Conservation (phyloP, 2,888 invertebrate genomes). For the Beris chalybata region DNA sequence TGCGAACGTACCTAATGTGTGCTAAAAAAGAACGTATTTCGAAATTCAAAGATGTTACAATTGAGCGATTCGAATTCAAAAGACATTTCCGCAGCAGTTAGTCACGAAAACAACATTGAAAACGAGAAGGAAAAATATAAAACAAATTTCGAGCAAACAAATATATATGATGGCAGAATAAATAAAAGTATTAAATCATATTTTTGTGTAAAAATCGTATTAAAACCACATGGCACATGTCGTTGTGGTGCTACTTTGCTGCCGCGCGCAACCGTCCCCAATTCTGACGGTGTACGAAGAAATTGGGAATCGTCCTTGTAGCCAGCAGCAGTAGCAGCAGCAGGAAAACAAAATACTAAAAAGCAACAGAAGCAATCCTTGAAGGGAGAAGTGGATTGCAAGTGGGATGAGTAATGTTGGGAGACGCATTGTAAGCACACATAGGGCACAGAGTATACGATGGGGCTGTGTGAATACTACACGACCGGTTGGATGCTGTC, state of each 20-base stretch:
- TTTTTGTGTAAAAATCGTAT: conserved; percentile 43
- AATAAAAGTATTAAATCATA: conserved; percentile 43
- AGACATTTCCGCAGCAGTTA: conserved; percentile 31
- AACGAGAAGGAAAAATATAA: conserved; percentile 8
- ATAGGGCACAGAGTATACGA: neutral
- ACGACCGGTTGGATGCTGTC: conserved; percentile 25
- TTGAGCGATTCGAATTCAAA: conserved; percentile 37
- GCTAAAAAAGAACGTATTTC: conserved; percentile 1
- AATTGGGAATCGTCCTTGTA: conserved; percentile 34
- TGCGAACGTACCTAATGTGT: neutral
- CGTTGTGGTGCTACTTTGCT: conserved; percentile 36
- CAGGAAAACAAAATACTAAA: conserved; percentile 36
- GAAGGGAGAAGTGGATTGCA: conserved; percentile 15
- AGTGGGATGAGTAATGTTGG: conserved; percentile 23
- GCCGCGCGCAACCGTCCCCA: conserved; percentile 24
- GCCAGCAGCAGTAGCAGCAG: neutral
- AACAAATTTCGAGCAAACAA: conserved; percentile 27
- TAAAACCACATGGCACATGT: conserved; percentile 43
- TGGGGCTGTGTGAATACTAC: neutral
- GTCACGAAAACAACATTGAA: conserved; percentile 29
- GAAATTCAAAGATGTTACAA: conserved; percentile 26
- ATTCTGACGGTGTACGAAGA: conserved; percentile 20
- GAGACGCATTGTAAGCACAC: conserved; percentile 24
- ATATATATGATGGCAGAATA: conserved; percentile 38
- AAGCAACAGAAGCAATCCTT: conserved; percentile 33